These are phyloP conservation scores for Pristionchus maxplancki DNA, from an alignment of 2,888 invertebrate species.

Conservation along the genomic window DNA sequence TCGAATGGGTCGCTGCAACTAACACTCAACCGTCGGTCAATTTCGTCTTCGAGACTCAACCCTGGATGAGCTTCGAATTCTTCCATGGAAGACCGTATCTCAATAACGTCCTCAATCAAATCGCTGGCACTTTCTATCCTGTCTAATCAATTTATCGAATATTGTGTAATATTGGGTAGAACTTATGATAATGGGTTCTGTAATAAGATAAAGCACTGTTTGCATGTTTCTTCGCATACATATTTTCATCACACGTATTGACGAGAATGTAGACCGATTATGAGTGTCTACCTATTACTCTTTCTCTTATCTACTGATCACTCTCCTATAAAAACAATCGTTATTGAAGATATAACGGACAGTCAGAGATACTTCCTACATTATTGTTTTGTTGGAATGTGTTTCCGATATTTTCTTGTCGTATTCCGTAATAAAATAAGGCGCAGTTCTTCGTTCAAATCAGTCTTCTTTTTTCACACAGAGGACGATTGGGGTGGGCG, in stretches of 20 bases:
- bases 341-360: no score
- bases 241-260: no score
- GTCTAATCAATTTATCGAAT: not conserved
- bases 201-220: not conserved
- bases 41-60: not conserved
- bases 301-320: no score
- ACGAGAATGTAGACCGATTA: no score
- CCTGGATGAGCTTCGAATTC: conserved; percentile 4
- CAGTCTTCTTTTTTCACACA: not conserved
- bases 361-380: no score
- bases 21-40: not conserved
- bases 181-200: not conserved
- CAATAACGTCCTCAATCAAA: not conserved
- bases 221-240: no score
- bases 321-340: no score
- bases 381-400: no score
- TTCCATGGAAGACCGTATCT: conserved; percentile 7
- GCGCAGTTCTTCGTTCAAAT: not conserved
- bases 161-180: not conserved
- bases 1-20: conserved; percentile 1
- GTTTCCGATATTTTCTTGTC: no score
- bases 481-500: not conserved
- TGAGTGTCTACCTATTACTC: no score
- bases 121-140: not conserved
- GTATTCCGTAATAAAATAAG: not conserved